Evolutionary conservation across 2,888 invertebrate species (phyloP), one percentile per base, ranked within the genome.

Genomic region (Philhelius pedissequus): DNA sequence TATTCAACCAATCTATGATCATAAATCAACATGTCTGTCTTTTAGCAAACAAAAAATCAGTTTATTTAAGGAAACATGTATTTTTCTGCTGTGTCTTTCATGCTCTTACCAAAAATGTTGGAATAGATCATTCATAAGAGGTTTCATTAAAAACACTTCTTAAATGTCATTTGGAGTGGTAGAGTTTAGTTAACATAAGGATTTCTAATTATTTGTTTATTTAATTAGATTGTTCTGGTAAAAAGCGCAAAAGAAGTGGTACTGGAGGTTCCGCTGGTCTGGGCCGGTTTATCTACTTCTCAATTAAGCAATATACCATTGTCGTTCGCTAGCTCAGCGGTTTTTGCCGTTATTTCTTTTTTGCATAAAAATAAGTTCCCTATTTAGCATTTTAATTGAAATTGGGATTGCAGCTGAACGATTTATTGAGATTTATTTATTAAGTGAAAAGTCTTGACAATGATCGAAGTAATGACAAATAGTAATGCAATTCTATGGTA

Each of bases 1-100:
- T 76, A 58, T 58, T 76, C 80, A 81, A 81, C 66, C 66, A 76
- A 70, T 27, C 32, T 50, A 35, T 50, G 40, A 35, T 48, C 50
- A 76, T 71, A 60, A 76, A 76, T 75, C 75, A 66, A 54, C 32
- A 18, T 45, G 22, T 27, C 69, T 52, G 58, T 50, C 66, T 68
- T 13, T 38, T n/a, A 38, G 9, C 43, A 9, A 22, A 22, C 0
- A 52, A 64, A 15, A 38, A 58, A 64, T 56, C 3, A 38, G 5
- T 11, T 30, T 50, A 15, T 40, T 66, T 66, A 58, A 64, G 38
- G 52, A 62, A 58, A 30, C 25, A 25, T 38, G 30, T 22, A 22
- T 27, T 32, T 43, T 25, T 77, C 2, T 13, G 25, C 22, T 11
- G 8, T 11, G 8, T 43, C 43, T 43, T 18, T 9, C 4, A 9